Evolutionary conservation across 2,888 invertebrate genomes (phyloP).

Genomic region (Cacoxenus indagator): DNA sequence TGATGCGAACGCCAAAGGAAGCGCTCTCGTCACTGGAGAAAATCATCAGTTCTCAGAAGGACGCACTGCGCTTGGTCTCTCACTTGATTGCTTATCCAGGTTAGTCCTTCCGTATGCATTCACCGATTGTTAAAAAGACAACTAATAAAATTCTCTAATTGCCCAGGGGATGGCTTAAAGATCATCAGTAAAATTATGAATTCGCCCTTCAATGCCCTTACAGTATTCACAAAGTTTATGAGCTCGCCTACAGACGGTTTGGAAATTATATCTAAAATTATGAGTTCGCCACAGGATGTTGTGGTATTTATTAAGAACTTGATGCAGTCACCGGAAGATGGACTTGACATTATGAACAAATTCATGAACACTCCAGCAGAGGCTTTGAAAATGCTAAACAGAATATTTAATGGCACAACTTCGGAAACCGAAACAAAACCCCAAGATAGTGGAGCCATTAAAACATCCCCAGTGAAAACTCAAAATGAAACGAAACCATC

Average conservation of each 20-base stretch:
- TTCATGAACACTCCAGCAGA: constrained; percentile 71
- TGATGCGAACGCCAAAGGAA: constrained; percentile 68
- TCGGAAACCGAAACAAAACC: constrained; percentile 26
- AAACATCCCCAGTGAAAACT: not conserved
- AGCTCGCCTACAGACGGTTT: constrained; percentile 71
- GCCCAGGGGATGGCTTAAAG: constrained; percentile 68
- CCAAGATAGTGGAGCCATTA: constrained; percentile 22
- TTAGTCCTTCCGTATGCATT: constrained; percentile 35
- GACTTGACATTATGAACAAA: constrained; percentile 70
- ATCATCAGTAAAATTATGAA: constrained; percentile 71
- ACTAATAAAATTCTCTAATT: not conserved
- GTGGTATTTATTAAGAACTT: constrained; percentile 69
- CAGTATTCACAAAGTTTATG: constrained; percentile 71
- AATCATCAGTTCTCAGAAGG: constrained; percentile 68
- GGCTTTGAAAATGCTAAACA: constrained; percentile 68
- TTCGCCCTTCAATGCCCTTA: constrained; percentile 70
- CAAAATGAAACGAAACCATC: constrained; percentile 11
- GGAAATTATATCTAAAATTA: constrained; percentile 70
- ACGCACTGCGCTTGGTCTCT: constrained; percentile 68
- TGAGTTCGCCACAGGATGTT: constrained; percentile 70
- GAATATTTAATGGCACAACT: constrained; percentile 65
- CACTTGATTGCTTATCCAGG: constrained; percentile 70
- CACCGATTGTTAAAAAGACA: not conserved
- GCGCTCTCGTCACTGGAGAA: constrained; percentile 66
- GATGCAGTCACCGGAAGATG: constrained; percentile 71